Conservation (phyloP, 2,113 vertebrate species). For the Camelus bactrianus region DNA sequence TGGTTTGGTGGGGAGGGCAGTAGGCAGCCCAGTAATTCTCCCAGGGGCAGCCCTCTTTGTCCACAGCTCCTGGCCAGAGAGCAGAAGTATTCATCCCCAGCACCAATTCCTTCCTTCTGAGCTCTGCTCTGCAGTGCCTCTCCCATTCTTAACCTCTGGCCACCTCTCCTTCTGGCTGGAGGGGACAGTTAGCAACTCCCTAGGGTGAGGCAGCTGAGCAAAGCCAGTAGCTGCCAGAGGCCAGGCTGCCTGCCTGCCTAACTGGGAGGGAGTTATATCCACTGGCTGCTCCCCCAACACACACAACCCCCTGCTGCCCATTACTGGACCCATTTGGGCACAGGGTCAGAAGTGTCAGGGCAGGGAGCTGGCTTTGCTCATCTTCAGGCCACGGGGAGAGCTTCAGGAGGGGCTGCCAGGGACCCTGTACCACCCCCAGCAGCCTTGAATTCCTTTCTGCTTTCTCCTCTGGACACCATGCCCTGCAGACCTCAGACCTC, state of each 20-base stretch:
- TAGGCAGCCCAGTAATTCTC: not conserved
- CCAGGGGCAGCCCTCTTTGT: not conserved
- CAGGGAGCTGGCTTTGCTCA: not conserved
- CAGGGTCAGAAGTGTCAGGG: not conserved
- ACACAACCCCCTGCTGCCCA: not conserved
- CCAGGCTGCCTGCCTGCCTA: not conserved
- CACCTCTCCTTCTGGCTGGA: not conserved
- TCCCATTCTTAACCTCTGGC: not conserved
- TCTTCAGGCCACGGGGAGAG: not conserved
- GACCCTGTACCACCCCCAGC: not conserved
- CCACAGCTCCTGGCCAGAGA: not conserved
- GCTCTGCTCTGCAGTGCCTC: not conserved
- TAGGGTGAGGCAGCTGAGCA: conserved; percentile 25
- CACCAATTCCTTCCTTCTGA: not conserved
- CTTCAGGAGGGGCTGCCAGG: not conserved
- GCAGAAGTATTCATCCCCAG: not conserved
- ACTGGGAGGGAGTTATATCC: not conserved
- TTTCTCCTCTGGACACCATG: not conserved
- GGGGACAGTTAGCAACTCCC: not conserved
- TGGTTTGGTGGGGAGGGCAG: rapidly evolving
- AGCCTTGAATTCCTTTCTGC: no score
- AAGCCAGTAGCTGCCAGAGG: not conserved
- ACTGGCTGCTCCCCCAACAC: not conserved
- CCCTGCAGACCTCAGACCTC: not conserved
- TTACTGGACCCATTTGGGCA: not conserved